These are phyloP conservation scores for Acronicta alni DNA, from an alignment of 2,888 invertebrate species.

Conservation along the genomic window DNA sequence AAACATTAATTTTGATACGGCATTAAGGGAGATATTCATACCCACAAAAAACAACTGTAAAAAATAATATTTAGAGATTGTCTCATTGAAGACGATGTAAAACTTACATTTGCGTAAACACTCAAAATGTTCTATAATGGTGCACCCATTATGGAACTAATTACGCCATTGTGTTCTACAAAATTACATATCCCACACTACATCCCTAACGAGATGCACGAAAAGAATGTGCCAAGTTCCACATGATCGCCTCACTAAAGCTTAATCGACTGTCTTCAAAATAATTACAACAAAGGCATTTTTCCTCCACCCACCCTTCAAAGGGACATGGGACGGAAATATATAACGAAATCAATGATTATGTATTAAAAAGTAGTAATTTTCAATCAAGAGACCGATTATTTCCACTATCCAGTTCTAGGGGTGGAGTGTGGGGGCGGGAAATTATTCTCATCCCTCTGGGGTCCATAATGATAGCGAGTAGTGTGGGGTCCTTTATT, in stretches of 20 bases:
- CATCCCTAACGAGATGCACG: conserved; percentile 33
- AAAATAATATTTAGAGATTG: too few species aligned
- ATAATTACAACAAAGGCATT: conserved; percentile 45
- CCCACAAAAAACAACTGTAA: too few species aligned
- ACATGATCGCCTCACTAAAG: conserved; percentile 43
- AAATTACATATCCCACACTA: conserved; percentile 43
- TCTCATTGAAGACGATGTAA: too few species aligned
- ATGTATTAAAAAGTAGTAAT: conserved; percentile 59
- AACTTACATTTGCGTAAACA: too few species aligned
- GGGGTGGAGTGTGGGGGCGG: conserved; percentile 29
- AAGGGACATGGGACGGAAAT: conserved; percentile 25
- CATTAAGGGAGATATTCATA: too few species aligned
- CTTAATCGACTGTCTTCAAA: conserved; percentile 44
- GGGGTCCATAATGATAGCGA: conserved; percentile 49
- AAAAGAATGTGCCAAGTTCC: conserved; percentile 34
- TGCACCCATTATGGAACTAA: too few species aligned
- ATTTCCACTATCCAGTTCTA: conserved; percentile 61
- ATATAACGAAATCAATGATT: conserved; percentile 45
- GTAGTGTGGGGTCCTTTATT: conserved; percentile 51
- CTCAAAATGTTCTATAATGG: too few species aligned
- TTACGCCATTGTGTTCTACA: conserved; percentile 22
- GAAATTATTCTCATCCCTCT: conserved; percentile 47
- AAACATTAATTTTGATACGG: too few species aligned
- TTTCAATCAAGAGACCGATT: conserved; percentile 72
- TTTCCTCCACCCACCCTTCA: conserved; percentile 20